Conservation (phyloP, 2,113 vertebrate genomes). For the Otocyon megalotis region DNA sequence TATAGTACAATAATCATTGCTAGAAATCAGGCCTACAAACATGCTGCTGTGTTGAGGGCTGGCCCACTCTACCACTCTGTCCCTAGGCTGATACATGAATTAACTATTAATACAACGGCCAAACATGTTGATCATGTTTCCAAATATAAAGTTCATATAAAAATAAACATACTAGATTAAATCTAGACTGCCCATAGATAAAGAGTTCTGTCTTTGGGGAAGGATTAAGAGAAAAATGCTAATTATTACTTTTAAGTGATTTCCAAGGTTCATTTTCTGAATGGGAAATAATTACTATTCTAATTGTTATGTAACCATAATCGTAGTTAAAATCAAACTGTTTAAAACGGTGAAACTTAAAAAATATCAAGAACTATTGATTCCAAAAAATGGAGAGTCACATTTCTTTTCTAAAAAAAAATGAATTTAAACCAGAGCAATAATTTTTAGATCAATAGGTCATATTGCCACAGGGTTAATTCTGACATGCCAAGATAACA, state of each 20-base stretch:
- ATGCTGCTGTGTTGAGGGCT: fast-evolving
- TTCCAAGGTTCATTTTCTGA: not conserved
- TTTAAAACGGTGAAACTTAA: conserved; percentile 21
- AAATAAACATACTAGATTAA: not conserved
- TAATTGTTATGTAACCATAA: conserved; percentile 24
- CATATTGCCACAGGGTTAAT: not conserved
- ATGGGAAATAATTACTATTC: not conserved
- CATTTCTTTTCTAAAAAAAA: not conserved
- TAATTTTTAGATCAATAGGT: conserved; percentile 14
- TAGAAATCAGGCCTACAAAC: not conserved
- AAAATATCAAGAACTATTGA: conserved; percentile 46
- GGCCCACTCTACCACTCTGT: not conserved
- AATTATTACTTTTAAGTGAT: not conserved
- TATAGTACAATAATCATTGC: not conserved
- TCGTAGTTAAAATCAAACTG: conserved; percentile 6
- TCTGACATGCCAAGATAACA: not conserved
- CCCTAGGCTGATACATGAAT: not conserved
- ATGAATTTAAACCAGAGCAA: not conserved
- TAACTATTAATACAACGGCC: not conserved
- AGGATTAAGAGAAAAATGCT: not conserved
- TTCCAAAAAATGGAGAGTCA: conserved; percentile 5
- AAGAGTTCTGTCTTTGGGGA: not conserved
- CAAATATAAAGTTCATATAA: not conserved
- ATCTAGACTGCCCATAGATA: not conserved
- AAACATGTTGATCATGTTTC: not conserved